Evolutionary conservation across 2,113 vertebrate species (phyloP), one percentile per base, ranked within the genome.

Genomic region (Callocephalon fimbriatum): DNA sequence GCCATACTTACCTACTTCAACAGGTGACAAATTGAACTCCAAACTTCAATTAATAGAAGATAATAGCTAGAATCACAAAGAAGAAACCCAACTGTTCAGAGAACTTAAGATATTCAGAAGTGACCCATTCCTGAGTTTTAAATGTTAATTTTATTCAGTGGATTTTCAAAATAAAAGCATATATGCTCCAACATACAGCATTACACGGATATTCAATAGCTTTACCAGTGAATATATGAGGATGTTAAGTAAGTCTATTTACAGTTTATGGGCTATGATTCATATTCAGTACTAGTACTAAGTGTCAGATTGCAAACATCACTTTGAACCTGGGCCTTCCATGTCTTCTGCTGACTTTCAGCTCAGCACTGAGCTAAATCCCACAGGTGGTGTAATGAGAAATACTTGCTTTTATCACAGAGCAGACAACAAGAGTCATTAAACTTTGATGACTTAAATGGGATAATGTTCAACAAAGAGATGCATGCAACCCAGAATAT

Each of bases 361-460:
- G 54, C 13, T 77, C 65, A 42, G 61, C 38, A 15, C 74, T 86
- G 38, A 80, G 56, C 56, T 89, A 94, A 95, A 94, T 93, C 72
- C 72, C 89, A 92, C 47, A 94, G 83, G 90, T 37, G 15, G 56
- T 80, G 73, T 86, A 94, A 86, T 67, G 80, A 92, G 42, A 93
- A 90, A 84, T 80, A 75, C 51, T 88, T 87, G 56, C 89, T 95
- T 93, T 96, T 91, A 96, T 94, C 83, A 86, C 35, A 93, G 68
- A 81, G 65, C 42, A 91, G 68, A 94, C 79, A 95, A 93, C 32
- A 95, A 93, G 54, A 74, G 26, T 86, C 72, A 94, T 97, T 96
- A 96, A 96, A 96, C 82, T 94, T 95, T 96, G 68, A 95, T 95
- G 12, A 88, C 61, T 87, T 96, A 91, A 95, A 95, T 91, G 61